Evolutionary conservation across 1,140 invertebrate genomes (phyloP), one percentile per base, ranked within the genome.

Genomic region (Aphelinus atriplicis): DNA sequence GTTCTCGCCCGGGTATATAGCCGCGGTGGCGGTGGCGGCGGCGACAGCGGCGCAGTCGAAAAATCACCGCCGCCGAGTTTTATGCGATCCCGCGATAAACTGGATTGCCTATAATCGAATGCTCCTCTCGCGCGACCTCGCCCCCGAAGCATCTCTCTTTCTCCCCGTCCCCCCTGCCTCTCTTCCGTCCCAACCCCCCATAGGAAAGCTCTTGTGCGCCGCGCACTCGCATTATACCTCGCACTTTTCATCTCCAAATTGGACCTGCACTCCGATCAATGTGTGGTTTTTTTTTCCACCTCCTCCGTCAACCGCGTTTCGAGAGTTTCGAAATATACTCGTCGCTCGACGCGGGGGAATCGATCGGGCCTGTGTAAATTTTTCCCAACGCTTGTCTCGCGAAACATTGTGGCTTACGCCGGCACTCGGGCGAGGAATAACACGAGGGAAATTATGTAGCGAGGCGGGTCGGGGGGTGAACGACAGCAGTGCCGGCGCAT

Each of bases 71-170:
- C 61, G 61, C 76, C 71, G 71, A 71, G 73, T 71, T 78, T 75
- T 82, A 80, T 78, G 73, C 79, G 76, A 79, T 77, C 71, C 73
- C 68, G 76, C 81, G 81, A 84, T 83, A 84, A 85, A 83, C 81
- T 77, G 75, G 72, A 78, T 83, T 76, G 80, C 79, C 71, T 65
- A 79, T 81, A 80, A 82, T 81, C 80, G 78, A 82, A 79, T 80
- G 76, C 79, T 71, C 64, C 69, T 48, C 50, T 76, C 68, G 56
- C 43, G 10, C 48, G 69, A 53, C 51, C 51, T 53, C 51, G 4
- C 58, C 63, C 58, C 46, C 60, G 4, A 6, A 6, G 57, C 60
- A 50, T 26, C n/a, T 55, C 60, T 50, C 5, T 77, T 77, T 76
- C 77, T 50, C 51, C 42, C 2, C 65, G 53, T 46, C 53, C 66